A percentile compares a stretch with the other conserved stretches of the same genome.
phyloP scores from a whole-genome alignment of 2,113 vertebrate species.

The Zosterops borbonicus region DNA sequence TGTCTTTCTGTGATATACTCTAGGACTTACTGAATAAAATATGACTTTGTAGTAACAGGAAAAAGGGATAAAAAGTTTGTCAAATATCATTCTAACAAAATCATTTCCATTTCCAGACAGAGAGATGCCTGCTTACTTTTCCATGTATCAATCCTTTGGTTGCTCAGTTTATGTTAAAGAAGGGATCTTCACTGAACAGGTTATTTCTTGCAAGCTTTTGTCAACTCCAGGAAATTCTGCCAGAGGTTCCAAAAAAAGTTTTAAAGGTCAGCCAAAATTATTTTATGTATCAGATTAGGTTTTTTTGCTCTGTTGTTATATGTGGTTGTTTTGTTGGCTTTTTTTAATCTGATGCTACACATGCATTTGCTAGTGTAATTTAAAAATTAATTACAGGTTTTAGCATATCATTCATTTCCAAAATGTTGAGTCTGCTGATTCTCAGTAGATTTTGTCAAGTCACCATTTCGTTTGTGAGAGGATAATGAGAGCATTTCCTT shows the following conservation, averaged over 20 bases:
- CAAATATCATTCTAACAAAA: neutral
- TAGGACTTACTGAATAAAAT: neutral
- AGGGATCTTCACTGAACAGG: constrained; percentile 76
- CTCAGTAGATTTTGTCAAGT: neutral
- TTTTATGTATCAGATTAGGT: neutral
- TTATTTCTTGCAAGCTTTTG: constrained; percentile 79
- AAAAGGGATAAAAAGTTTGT: neutral
- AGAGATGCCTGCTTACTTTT: constrained; percentile 82
- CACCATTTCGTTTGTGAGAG: neutral
- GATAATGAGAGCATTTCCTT: neutral
- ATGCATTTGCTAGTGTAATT: neutral
- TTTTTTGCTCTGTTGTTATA: neutral
- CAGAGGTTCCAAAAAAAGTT: constrained; percentile 86
- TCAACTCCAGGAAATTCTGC: constrained; percentile 83
- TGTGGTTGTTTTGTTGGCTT: rapidly evolving
- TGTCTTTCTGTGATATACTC: neutral
- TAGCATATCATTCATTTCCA: neutral
- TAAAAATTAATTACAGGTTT: neutral
- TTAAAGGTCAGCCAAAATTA: constrained; percentile 81
- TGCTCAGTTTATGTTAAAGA: constrained; percentile 87
- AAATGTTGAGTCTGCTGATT: neutral
- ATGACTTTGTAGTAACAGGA: neutral
- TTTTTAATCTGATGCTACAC: neutral
- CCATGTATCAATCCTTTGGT: constrained; percentile 88
- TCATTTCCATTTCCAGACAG: constrained; percentile 75